phyloP scores from a whole-genome alignment of 2,888 invertebrate genomes.

The Rhaphigaster nebulosa region DNA sequence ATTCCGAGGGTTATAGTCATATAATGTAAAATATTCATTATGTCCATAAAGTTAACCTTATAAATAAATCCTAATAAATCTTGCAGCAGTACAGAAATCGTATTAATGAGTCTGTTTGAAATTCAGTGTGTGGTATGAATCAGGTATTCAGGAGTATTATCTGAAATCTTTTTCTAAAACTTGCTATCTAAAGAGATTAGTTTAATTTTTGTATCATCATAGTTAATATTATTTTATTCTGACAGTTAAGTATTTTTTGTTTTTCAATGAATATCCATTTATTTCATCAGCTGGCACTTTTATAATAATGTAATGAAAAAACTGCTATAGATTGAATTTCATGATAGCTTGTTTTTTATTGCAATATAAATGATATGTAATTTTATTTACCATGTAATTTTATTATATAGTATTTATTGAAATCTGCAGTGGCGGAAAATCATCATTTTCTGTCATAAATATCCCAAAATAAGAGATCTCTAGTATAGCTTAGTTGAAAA shows the following conservation, averaged over 20 bases:
- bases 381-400: neutral
- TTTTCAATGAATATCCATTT: neutral
- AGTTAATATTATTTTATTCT: neutral
- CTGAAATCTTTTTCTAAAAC: neutral
- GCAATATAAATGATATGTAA: neutral
- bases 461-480: neutral
- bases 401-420: neutral
- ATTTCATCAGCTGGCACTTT: neutral
- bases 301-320: neutral
- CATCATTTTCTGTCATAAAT: slow-evolving; percentile 30
- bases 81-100: neutral
- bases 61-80: neutral
- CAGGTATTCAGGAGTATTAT: neutral
- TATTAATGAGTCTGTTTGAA: neutral
- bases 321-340: neutral
- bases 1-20: neutral
- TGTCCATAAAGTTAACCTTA: neutral
- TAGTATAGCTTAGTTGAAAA: neutral
- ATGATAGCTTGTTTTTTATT: neutral
- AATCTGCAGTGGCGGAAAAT: slow-evolving; percentile 42
- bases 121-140: neutral
- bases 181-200: neutral
- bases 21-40: neutral
- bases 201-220: neutral
- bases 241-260: neutral